Evolutionary conservation across 2,113 vertebrate genomes (phyloP), one percentile per base, ranked within the genome.

Genomic region (Lynx canadensis): DNA sequence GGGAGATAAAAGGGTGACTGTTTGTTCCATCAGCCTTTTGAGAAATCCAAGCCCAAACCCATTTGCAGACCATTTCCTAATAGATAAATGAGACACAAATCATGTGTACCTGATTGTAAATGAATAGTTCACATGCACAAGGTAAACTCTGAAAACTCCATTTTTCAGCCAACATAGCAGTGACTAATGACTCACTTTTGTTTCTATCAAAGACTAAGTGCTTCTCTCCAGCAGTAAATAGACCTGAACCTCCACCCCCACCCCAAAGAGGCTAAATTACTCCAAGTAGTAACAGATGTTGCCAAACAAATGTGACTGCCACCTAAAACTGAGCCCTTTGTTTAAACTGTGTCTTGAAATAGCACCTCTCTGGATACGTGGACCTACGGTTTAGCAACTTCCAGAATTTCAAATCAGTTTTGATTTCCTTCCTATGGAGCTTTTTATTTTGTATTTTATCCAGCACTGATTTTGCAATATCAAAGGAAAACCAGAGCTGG

Each of bases 31-130:
- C 48, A 52, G 33, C 60, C 63, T 95, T 66, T 92, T 97, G 94
- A 97, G 94, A 97, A 96, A 63, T 38, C 92, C 92, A 85, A 66
- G 60, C 60, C 80, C 50, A 88, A 97, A 66, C 69, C 92, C 93
- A 97, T 95, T 96, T 97, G 90, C 71, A 84, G 95, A 94, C 83
- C 88, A 93, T 93, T 96, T 98, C 52, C 94, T 88, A 84, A 79
- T 68, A 97, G 97, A 98, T 95, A 95, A 98, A 97, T 95, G 92
- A 97, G 83, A 96, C 80, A 76, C 74, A 97, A 92, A 94, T 96
- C 92, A 92, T 94, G 94, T 95, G 71, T 96, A 55, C 92, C 80
- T 97, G 88, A 66, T 78, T 90, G 50, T 93, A 94, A 96, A 94
- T 97, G 91, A 97, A 97, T 93, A 94, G 96, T 91, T 97, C 10